Conservation (phyloP, 1,140 invertebrate species). For the Coptotermes formosanus region DNA sequence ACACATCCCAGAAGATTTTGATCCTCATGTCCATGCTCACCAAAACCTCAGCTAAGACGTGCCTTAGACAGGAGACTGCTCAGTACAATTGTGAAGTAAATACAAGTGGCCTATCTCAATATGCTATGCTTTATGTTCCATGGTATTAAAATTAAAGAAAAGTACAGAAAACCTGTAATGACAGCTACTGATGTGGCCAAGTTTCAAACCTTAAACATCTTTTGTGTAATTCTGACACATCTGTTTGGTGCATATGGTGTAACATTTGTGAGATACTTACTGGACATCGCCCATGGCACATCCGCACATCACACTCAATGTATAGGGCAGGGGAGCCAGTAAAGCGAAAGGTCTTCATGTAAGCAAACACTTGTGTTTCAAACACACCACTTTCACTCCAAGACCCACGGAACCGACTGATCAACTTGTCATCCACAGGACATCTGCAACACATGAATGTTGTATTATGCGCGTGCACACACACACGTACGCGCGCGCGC, state of each 20-base stretch:
- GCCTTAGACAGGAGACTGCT: too few relatives aligned
- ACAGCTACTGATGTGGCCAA: too few relatives aligned
- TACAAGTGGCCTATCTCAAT: too few relatives aligned
- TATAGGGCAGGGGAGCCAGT: constrained; percentile 90
- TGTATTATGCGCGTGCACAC: background rate
- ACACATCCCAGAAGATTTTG: too few relatives aligned
- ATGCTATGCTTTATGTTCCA: too few relatives aligned
- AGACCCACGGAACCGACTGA: constrained; percentile 88
- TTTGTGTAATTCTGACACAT: too few relatives aligned
- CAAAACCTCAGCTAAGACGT: too few relatives aligned
- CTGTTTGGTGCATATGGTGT: background rate
- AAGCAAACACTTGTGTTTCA: constrained; percentile 90
- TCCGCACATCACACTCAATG: constrained; percentile 90
- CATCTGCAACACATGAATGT: constrained; percentile 59
- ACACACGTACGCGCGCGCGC: background rate
- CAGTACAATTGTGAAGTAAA: too few relatives aligned
- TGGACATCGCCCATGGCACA: constrained; percentile 92
- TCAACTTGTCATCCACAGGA: constrained; percentile 89
- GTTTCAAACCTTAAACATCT: too few relatives aligned
- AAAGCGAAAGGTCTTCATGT: constrained; percentile 94
- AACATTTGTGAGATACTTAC: constrained; percentile 56
- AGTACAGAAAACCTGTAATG: too few relatives aligned
- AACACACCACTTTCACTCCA: constrained; percentile 87
- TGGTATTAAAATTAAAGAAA: too few relatives aligned
- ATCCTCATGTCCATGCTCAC: too few relatives aligned